phyloP scores from a whole-genome alignment of 2,888 invertebrate genomes.

The Campoletis raptor region DNA sequence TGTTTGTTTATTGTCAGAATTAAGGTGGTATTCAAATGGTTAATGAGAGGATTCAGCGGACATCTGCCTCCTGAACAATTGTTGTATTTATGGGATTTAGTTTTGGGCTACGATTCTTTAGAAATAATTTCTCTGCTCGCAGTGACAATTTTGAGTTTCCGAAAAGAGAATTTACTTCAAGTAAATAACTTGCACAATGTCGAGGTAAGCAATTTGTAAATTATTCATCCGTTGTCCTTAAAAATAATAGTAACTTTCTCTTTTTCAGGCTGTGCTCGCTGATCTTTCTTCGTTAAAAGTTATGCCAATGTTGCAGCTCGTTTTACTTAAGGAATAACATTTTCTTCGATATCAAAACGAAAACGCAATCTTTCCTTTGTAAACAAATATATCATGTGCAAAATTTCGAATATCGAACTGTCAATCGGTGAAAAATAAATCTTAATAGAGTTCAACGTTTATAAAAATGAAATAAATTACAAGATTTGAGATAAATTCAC shows the following conservation, averaged over 20 bases:
- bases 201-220: constrained; percentile 86
- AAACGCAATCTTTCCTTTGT: neutral
- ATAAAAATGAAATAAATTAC: neutral
- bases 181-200: constrained; percentile 91
- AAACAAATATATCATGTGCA: no score
- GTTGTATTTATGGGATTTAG: constrained; percentile 96
- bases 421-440: neutral
- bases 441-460: neutral
- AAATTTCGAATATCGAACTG: neutral
- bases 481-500: neutral
- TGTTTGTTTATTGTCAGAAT: constrained; percentile 88
- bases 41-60: constrained; percentile 98
- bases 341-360: neutral
- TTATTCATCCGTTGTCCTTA: neutral
- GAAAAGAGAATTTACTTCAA: constrained; percentile 93
- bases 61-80: constrained; percentile 97
- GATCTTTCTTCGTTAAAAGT: constrained; percentile 95
- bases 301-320: constrained; percentile 93
- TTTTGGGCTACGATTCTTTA: constrained; percentile 96
- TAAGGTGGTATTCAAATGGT: constrained; percentile 97
- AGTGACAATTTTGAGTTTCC: constrained; percentile 93
- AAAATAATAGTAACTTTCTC: neutral
- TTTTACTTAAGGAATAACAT: constrained; percentile 89
- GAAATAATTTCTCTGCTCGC: constrained; percentile 96
- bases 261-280: constrained; percentile 90